A percentile compares a stretch with the other conserved stretches of the same genome.
These are phyloP conservation scores for Pherbina coryleti DNA, from an alignment of 2,888 invertebrate species.

Conservation along the genomic window DNA sequence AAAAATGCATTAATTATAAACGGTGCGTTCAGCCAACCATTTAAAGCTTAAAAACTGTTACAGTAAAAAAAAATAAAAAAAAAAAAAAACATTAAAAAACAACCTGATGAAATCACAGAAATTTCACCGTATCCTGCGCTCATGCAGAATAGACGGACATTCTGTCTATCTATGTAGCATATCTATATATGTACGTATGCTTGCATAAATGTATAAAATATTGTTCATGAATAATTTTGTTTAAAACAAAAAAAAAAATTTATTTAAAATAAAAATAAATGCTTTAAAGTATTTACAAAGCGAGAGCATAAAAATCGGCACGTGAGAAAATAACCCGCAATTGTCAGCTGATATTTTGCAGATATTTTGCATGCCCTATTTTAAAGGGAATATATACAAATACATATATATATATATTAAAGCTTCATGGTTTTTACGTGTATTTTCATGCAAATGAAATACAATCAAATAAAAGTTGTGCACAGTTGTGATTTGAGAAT, in stretches of 20 bases:
- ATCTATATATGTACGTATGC: background rate
- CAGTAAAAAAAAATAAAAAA: background rate
- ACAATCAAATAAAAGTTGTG: too few relatives aligned
- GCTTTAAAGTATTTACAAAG: background rate
- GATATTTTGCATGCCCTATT: background rate
- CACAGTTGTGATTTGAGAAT: too few relatives aligned
- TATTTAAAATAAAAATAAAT: background rate
- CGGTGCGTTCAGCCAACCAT: background rate
- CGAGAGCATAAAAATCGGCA: background rate
- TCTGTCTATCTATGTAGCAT: background rate
- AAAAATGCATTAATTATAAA: too few relatives aligned
- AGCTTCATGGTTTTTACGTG: too few relatives aligned
- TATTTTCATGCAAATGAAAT: too few relatives aligned
- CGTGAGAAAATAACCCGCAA: constrained; percentile 7
- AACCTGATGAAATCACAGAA: too few relatives aligned
- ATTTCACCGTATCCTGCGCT: too few relatives aligned
- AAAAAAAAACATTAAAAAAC: too few relatives aligned
- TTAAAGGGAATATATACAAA: too few relatives aligned
- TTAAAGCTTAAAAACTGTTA: background rate
- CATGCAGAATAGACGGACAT: too few relatives aligned
- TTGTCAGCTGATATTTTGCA: constrained; percentile 16
- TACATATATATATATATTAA: too few relatives aligned
- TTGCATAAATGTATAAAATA: background rate
- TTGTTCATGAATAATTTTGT: constrained; percentile 2
- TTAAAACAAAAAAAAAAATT: background rate